A percentile compares a stretch with the other conserved stretches of the same genome.
Evolutionary conservation across 2,888 invertebrate species (phyloP).

Genomic region (Lysandra coridon): DNA sequence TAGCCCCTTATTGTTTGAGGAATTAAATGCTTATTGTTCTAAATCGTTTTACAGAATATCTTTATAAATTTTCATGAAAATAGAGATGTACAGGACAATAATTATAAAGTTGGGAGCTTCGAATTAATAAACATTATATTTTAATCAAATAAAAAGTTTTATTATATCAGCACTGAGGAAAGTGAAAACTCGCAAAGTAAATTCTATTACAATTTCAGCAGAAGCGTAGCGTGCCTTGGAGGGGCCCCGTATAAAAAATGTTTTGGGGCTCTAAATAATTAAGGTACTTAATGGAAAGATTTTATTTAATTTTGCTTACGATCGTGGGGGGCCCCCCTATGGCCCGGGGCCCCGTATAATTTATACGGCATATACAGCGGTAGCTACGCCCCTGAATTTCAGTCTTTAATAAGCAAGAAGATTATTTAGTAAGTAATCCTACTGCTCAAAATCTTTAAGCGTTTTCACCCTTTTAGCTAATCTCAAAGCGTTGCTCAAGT

Average conservation of each 20-base stretch:
- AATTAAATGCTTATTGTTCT: neutral
- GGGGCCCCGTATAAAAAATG: too few species aligned
- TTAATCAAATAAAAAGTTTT: constrained; percentile 19
- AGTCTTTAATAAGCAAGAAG: neutral
- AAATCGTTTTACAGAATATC: neutral
- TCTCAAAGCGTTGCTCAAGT: too few species aligned
- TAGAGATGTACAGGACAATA: constrained; percentile 9
- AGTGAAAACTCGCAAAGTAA: neutral
- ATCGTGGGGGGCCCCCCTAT: too few species aligned
- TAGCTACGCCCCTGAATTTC: neutral
- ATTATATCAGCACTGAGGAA: neutral
- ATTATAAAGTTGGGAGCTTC: constrained; percentile 16
- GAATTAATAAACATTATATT: constrained; percentile 21
- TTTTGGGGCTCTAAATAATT: too few species aligned
- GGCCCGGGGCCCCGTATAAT: too few species aligned
- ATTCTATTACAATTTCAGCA: neutral
- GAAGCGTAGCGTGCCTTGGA: too few species aligned
- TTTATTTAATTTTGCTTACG: too few species aligned
- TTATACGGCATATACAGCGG: too few species aligned
- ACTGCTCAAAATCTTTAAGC: too few species aligned
- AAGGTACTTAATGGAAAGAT: too few species aligned
- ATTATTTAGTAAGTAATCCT: neutral
- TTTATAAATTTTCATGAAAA: neutral
- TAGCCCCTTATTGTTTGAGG: neutral
- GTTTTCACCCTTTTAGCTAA: too few species aligned